These are phyloP conservation scores for Melanophora roralis DNA, from an alignment of 2,888 invertebrate genomes.

Conservation along the genomic window DNA sequence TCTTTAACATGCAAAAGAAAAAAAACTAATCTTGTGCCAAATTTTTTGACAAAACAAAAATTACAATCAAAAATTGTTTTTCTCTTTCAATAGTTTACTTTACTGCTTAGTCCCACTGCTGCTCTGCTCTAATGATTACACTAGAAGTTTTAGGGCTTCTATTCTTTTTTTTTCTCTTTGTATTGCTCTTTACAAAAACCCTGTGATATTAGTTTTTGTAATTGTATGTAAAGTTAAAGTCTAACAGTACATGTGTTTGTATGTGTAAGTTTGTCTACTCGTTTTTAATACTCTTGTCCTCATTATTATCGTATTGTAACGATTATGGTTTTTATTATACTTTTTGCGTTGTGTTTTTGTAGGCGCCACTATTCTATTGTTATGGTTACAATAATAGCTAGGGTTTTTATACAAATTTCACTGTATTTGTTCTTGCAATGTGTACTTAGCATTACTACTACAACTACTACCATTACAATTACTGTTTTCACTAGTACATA, in stretches of 20 bases:
- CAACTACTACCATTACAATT: background rate
- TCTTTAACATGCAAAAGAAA: background rate
- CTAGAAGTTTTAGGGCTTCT: too few species aligned
- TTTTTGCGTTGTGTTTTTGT: constrained; percentile 45
- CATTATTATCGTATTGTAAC: constrained; percentile 57
- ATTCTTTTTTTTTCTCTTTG: too few species aligned
- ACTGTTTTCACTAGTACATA: background rate
- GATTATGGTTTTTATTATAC: constrained; percentile 51
- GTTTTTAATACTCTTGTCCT: constrained; percentile 43
- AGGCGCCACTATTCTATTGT: constrained; percentile 53
- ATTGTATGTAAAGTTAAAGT: background rate
- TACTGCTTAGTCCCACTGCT: background rate
- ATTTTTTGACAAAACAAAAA: background rate
- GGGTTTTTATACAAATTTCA: background rate
- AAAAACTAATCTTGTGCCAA: constrained; percentile 37
- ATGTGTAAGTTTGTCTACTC: background rate
- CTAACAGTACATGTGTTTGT: background rate
- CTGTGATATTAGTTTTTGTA: background rate
- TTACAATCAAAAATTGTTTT: background rate
- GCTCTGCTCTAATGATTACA: background rate
- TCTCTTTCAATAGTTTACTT: constrained; percentile 10
- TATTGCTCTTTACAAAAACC: background rate
- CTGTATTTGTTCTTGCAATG: background rate
- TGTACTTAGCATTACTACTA: background rate
- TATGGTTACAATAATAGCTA: constrained; percentile 47